Evolutionary conservation across 2,113 vertebrate species (phyloP).

Genomic region (Dromiciops gliroides): DNA sequence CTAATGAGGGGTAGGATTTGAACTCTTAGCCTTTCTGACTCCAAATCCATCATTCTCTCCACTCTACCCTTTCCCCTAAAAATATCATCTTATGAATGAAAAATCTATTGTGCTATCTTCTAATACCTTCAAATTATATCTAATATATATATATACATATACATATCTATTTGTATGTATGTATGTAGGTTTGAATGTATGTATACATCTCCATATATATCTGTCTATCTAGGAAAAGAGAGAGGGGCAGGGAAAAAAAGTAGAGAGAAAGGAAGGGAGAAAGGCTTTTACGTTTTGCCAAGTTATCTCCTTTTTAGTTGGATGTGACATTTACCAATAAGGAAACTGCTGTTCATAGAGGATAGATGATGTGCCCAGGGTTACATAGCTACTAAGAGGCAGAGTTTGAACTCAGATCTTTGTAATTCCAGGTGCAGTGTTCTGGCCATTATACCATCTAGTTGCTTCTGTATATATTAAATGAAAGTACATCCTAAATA

Average conservation of each 20-base stretch:
- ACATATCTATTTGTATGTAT: too few relatives aligned
- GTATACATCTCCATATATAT: too few relatives aligned
- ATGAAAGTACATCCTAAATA: neutral
- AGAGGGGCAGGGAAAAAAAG: too few relatives aligned
- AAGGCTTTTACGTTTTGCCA: neutral
- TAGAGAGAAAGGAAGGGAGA: too few relatives aligned
- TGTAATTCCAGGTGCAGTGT: neutral
- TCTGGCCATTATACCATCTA: neutral
- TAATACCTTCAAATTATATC: neutral
- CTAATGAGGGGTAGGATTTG: neutral
- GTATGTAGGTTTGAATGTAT: too few relatives aligned
- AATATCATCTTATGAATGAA: neutral
- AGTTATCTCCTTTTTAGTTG: neutral
- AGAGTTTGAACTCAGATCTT: neutral
- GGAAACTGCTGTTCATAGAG: too few relatives aligned
- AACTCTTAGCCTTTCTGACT: neutral
- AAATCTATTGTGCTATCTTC: neutral
- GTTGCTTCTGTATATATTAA: neutral
- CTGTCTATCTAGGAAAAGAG: neutral
- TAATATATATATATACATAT: neutral
- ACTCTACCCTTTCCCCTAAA: neutral
- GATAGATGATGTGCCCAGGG: too few relatives aligned
- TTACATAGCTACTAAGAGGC: neutral
- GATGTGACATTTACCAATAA: neutral
- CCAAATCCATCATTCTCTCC: neutral